phyloP scores from a whole-genome alignment of 64 coral and sea anemone species.

The Montipora sp. region DNA sequence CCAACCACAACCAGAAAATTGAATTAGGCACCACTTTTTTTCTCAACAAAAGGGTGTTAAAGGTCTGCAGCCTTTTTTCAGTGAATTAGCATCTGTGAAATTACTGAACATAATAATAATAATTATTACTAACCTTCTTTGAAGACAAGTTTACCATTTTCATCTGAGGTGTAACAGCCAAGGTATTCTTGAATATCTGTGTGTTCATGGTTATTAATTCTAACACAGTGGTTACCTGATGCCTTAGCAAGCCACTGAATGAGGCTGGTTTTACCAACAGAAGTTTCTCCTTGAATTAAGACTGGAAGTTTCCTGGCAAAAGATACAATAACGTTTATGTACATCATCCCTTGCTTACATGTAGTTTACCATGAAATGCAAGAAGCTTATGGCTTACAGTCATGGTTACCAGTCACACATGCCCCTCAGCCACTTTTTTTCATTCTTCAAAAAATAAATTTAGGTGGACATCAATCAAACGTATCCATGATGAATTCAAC shows the following conservation, averaged over 20 bases:
- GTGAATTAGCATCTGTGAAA: background rate
- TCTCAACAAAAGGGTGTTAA: no score
- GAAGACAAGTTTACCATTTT: constrained; percentile 90
- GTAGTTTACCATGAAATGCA: no score
- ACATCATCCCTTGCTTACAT: no score
- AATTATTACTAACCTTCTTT: constrained; percentile 77
- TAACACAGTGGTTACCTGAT: constrained; percentile 89
- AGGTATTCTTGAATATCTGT: constrained; percentile 99
- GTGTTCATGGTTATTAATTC: constrained; percentile 99
- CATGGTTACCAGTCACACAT: no score
- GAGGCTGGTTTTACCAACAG: constrained; percentile 97
- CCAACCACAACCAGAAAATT: no score
- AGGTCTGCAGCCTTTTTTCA: no score
- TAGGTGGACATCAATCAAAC: no score
- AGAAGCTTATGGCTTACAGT: no score
- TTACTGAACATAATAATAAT: background rate
- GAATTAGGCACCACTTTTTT: no score
- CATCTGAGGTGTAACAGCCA: constrained; percentile 97
- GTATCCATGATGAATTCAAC: no score
- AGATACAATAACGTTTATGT: background rate
- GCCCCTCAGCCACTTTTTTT: no score
- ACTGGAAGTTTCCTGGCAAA: constrained; percentile 80
- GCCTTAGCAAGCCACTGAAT: constrained; percentile 92
- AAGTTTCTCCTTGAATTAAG: constrained; percentile 97
- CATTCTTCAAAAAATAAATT: no score